Base-by-base conservation (phyloP, 2,113 vertebrate species). In the Hiodon tergisus region DNA sequence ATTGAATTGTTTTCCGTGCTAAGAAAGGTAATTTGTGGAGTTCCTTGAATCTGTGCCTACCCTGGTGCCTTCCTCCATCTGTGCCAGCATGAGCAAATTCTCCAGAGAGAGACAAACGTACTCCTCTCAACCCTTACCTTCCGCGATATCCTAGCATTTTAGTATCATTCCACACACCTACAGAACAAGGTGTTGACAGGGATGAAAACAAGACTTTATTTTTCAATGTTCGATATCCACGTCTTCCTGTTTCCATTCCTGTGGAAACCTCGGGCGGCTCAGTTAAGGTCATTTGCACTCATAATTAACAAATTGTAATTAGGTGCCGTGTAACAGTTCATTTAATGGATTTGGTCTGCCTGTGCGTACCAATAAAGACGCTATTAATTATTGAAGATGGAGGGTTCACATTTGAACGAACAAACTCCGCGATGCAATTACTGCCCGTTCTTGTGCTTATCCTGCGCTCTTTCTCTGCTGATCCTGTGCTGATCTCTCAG, bases 261-360 rank as follows among this genome's bases (percentile, higher is more conserved):
- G 13, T 14, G n/a, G 4, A 68, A 8, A 14, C n/a, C 67, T 52
- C 67, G 4, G 9, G 50, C 48, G 67, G 11, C 67, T 68, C 14
- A 48, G 7, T 67, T 67, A 48, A 67, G 65, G 14, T 67, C 5
- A 52, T 68, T 68, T 68, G 48, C 51, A 68, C 50, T 68, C 67
- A 69, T 54, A 54, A 53, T 50, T 63, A 69, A 53, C 6, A n/a
- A 54, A 69, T 54, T 53, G 50, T 53, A 69, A 69, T 54, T 17
- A 54, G 17, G 51, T 69, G 53, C 16, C 14, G 14, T 5, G 17
- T 54, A 14, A 8, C 67, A 69, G 51, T 69, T 69, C 14, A 17
- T 51, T 52, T 50, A 69, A 53, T 53, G 67, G 51, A 16, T 4
- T 69, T 6, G n/a, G 5, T 53, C 67, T 53, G n/a, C 11, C 7